A percentile compares a stretch with the other conserved stretches of the same genome.
Evolutionary conservation across 2,797 vertebrate genomes (phyloP).

Genomic region (Chrysocyon brachyurus): DNA sequence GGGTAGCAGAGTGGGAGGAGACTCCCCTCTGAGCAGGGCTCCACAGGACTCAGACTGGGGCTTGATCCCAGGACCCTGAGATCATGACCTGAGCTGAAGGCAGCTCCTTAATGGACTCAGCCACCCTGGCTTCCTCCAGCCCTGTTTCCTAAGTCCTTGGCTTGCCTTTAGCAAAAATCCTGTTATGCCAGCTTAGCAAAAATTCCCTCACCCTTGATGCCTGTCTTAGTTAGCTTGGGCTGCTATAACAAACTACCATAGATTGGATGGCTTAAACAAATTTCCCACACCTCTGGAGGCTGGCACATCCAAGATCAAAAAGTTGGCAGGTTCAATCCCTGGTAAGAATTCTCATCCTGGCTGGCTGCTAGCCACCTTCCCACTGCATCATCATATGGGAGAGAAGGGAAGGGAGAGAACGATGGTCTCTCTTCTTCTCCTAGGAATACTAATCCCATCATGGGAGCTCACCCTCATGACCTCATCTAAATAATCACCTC

Average conservation of each 20-base stretch:
- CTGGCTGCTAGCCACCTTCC: background rate
- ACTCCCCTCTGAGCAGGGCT: background rate
- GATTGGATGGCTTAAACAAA: background rate
- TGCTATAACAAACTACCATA: background rate
- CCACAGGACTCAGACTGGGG: background rate
- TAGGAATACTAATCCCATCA: background rate
- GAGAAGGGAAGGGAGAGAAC: too few species aligned
- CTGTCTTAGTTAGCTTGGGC: background rate
- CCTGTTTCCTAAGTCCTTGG: slow-evolving; percentile 20
- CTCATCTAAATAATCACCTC: slow-evolving; percentile 22
- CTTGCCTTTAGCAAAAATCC: background rate
- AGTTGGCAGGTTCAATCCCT: background rate
- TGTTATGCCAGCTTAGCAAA: slow-evolving; percentile 12
- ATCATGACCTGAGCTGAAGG: too few species aligned
- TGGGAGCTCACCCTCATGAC: background rate
- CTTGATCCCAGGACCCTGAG: background rate
- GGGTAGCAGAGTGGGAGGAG: background rate
- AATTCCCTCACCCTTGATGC: background rate
- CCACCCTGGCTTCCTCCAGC: background rate
- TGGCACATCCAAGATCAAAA: background rate
- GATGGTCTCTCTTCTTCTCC: background rate
- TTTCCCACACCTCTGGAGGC: background rate
- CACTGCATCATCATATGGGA: background rate
- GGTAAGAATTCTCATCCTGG: background rate
- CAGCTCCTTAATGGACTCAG: background rate